A percentile compares a stretch with the other conserved stretches of the same genome.
phyloP scores from a whole-genome alignment of 2,797 vertebrate species.

The Chelonia mydas region DNA sequence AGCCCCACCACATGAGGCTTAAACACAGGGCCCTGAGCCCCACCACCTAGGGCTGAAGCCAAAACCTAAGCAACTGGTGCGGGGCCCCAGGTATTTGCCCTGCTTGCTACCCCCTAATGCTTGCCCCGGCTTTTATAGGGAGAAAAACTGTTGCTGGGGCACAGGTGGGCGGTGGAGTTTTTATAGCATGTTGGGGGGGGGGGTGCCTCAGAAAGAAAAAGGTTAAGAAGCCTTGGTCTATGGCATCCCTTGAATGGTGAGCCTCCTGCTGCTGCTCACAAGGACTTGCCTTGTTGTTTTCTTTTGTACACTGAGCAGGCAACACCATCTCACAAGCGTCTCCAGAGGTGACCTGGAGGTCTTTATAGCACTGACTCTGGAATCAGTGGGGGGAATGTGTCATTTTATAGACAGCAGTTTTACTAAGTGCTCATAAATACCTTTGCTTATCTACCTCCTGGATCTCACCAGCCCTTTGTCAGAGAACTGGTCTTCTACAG shows the following conservation, averaged over 20 bases:
- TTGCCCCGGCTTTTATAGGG: no score
- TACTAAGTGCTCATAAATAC: not conserved
- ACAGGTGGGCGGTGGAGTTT: no score
- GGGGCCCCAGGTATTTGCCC: no score
- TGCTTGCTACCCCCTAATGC: no score
- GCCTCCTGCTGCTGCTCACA: not conserved
- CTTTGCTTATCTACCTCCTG: not conserved
- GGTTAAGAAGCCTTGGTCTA: not conserved
- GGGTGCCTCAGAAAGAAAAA: no score
- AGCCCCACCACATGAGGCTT: no score
- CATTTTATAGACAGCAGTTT: not conserved
- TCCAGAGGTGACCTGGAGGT: not conserved
- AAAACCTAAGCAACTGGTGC: no score
- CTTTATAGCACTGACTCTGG: not conserved
- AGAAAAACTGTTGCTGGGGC: no score
- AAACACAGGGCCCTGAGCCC: no score
- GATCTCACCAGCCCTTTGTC: not conserved
- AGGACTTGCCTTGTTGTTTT: fast-evolving
- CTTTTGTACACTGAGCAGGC: not conserved
- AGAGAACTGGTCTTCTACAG: not conserved
- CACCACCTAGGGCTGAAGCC: no score
- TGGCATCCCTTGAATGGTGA: not conserved
- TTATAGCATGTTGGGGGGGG: no score
- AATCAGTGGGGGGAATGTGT: not conserved
- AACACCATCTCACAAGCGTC: not conserved